A percentile compares a stretch with the other conserved stretches of the same genome.
Evolutionary conservation across 2,888 invertebrate genomes (phyloP).

Genomic region (Mythimna vitellina): DNA sequence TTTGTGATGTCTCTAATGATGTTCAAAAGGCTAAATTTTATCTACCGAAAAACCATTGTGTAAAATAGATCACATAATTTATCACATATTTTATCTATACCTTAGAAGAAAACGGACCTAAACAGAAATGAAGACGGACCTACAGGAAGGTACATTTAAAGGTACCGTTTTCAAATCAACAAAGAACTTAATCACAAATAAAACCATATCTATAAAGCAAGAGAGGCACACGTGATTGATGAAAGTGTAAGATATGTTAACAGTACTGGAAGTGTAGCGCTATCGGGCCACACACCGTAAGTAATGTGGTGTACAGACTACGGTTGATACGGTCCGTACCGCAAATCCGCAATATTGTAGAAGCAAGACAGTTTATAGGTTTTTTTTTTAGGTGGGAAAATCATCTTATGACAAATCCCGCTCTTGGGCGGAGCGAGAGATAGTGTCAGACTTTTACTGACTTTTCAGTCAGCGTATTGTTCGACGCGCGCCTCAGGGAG

Average conservation of each 20-base stretch:
- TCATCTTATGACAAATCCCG: no score
- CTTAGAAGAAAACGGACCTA: background rate
- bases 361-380: constrained; percentile 23
- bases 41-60: no score
- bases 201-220: constrained; percentile 1
- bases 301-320: constrained; percentile 6
- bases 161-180: background rate
- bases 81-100: no score
- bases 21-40: no score
- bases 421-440: no score
- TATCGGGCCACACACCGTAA: constrained; percentile 13
- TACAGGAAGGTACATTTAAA: background rate
- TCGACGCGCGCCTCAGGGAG: no score
- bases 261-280: constrained; percentile 43
- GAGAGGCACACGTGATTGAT: constrained; percentile 44
- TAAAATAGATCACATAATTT: no score
- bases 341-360: constrained; percentile 20
- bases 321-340: constrained; percentile 39
- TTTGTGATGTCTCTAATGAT: no score
- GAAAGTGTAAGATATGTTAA: constrained; percentile 38
- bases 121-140: background rate
- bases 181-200: constrained; percentile 19
- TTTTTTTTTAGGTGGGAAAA: no score
- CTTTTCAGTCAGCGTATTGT: no score
- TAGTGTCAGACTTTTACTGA: no score